These are phyloP conservation scores for Cordylochernes scorpioides DNA, from an alignment of 2,888 invertebrate genomes.

Conservation along the genomic window DNA sequence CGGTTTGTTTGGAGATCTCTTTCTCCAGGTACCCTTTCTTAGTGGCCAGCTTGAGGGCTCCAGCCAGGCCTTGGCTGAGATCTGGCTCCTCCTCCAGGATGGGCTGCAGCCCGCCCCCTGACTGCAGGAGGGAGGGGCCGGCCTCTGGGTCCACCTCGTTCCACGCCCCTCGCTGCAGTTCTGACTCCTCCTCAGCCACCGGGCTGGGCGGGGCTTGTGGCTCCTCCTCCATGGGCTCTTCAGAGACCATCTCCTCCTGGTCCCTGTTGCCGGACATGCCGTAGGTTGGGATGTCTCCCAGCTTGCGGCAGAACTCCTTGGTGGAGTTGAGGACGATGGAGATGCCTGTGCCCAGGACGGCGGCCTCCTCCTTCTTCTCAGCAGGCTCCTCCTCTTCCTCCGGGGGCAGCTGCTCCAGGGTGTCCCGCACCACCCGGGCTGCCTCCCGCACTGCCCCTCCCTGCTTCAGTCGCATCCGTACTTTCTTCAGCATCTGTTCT, in stretches of 20 bases:
- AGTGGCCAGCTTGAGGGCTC: conserved; percentile 61
- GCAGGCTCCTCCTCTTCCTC: too few relatives aligned
- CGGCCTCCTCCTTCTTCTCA: too few relatives aligned
- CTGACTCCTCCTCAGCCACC: too few relatives aligned
- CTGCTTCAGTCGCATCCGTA: too few relatives aligned
- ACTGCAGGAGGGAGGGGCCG: too few relatives aligned
- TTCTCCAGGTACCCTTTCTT: conserved; percentile 80
- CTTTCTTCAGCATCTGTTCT: too few relatives aligned
- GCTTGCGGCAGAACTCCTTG: conserved; percentile 81
- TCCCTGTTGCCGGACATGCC: conserved; percentile 21
- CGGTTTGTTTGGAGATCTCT: conserved; percentile 41
- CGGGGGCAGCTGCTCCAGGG: too few relatives aligned
- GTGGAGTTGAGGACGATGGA: conserved; percentile 65
- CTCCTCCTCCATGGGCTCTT: conserved; percentile 36
- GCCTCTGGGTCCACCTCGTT: conserved; percentile 45
- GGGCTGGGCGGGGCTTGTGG: too few relatives aligned
- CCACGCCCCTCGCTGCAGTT: conserved; percentile 43
- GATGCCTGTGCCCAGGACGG: too few relatives aligned
- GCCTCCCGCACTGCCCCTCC: too few relatives aligned
- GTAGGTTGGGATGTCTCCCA: conserved; percentile 83
- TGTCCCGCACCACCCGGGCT: too few relatives aligned
- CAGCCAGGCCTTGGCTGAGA: conserved; percentile 66
- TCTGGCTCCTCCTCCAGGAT: conserved; percentile 76
- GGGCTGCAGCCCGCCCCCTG: too few relatives aligned
- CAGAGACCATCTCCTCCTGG: conserved; percentile 27